A percentile compares a stretch with the other conserved stretches of the same genome.
These are phyloP conservation scores for Lutraria rhynchaena DNA, from an alignment of 1,140 invertebrate species.

Conservation along the genomic window DNA sequence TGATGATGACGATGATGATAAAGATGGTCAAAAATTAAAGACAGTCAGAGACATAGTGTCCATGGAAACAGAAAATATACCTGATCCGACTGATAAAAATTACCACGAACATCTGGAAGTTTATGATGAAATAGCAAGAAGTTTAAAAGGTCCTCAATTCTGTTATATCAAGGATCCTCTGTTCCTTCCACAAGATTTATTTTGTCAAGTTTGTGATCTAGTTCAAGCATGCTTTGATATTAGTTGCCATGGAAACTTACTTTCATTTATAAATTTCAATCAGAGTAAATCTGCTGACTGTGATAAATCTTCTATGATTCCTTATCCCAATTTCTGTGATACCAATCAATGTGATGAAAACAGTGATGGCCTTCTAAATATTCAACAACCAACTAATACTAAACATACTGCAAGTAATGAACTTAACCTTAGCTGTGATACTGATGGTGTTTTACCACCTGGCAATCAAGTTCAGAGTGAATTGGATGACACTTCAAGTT, in stretches of 20 bases:
- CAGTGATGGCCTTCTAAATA: no score
- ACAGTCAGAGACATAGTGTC: no score
- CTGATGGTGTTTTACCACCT: neutral
- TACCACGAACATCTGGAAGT: no score
- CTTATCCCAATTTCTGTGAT: no score
- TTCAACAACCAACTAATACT: no score
- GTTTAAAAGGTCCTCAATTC: conserved; percentile 6
- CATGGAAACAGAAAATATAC: no score
- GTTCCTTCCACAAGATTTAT: conserved; percentile 4
- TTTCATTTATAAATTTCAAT: conserved; percentile 17
- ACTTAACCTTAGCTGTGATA: neutral
- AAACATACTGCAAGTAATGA: neutral
- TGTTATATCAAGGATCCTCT: conserved; percentile 46
- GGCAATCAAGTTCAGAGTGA: neutral
- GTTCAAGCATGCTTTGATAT: conserved; percentile 57
- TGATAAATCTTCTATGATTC: no score
- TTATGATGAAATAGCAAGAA: neutral
- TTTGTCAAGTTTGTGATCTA: conserved; percentile 42
- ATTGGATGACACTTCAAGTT: neutral
- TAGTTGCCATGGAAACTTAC: conserved; percentile 54
- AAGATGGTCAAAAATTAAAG: neutral
- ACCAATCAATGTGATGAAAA: no score
- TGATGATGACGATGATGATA: neutral
- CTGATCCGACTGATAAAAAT: no score
- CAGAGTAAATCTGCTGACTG: neutral